These are phyloP conservation scores for Lamprotornis superbus DNA, from an alignment of 2,113 vertebrate genomes.

Conservation along the genomic window DNA sequence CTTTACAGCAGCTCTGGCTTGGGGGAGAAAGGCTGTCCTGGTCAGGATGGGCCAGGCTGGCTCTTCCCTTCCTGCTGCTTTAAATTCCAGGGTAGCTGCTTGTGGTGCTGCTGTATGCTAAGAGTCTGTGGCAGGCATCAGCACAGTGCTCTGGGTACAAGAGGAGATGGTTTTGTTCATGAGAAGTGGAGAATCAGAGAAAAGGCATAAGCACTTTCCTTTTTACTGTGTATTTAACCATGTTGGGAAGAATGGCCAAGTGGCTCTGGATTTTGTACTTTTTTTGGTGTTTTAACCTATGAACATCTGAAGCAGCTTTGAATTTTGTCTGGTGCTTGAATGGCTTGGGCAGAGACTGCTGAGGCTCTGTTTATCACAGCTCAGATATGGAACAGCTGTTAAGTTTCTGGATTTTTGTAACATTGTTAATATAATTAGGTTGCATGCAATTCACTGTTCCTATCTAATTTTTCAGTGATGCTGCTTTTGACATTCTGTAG, in stretches of 20 bases:
- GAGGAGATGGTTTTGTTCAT: not conserved
- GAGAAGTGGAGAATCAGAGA: not conserved
- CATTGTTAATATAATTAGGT: conserved; percentile 54
- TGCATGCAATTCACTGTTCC: conserved; percentile 17
- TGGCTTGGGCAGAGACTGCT: not conserved
- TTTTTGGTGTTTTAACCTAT: not conserved
- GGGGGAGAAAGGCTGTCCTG: not conserved
- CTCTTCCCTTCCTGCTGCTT: not conserved
- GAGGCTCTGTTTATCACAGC: conserved; percentile 3
- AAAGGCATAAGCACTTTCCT: not conserved
- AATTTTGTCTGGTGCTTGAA: not conserved
- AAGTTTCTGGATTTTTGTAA: conserved; percentile 29
- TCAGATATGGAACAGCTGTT: conserved; percentile 23
- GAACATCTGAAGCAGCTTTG: not conserved
- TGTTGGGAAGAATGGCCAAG: not conserved
- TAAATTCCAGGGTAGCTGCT: not conserved
- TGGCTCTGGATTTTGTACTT: not conserved
- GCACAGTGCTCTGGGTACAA: not conserved
- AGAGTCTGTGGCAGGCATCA: not conserved
- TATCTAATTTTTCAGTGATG: conserved; percentile 24
- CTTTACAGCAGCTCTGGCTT: not conserved
- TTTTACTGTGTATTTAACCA: not conserved
- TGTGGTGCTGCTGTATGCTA: rapidly evolving
- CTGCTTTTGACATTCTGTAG: not conserved
- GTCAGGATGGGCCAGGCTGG: not conserved